Base-by-base conservation (phyloP, 2,113 vertebrate genomes). In the Misgurnus anguillicaudatus region DNA sequence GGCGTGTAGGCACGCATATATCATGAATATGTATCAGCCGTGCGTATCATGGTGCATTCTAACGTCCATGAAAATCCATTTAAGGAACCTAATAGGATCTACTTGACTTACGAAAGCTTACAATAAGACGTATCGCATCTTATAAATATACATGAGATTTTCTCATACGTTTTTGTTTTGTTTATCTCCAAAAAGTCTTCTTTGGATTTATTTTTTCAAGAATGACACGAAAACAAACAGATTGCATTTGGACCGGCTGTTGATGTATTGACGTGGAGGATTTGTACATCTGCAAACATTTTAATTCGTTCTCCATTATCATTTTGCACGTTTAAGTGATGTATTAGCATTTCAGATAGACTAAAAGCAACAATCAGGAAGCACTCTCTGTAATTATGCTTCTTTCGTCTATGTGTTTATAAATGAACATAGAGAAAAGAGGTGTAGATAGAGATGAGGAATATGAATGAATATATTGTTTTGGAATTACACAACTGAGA, bases 31-130 rank as follows among this genome's bases (percentile, higher is more conserved):
- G 89, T 84, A 91, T 90, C 82, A 75, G 85, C 77, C 85, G 65
- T 84, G 84, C 80, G 82, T 89, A 86, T 87, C 86, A 90, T 86
- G 85, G 81, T 76, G 77, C 88, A 88, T 86, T 91, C 89, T 89
- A 91, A 92, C 90, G 89, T 78, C 90, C 90, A 85, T 93, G 90
- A 85, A 89, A 91, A 92, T 92, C 91, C 90, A 91, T 89, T 93
- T 90, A 89, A 87, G 87, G 86, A 82, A 77, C 82, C 78, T 91
- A 92, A 92, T 90, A 90, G 91, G 90, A 93, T 92, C 89, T 91
- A 85, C 84, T 89, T 77, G 86, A 88, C 85, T 88, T 86, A 82
- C 80, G 74, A 80, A 86, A 84, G 80, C 84, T 47, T 47, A 77
- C 83, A 82, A 75, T 85, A 86, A 83, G 82, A 82, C 80, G 80